These are phyloP conservation scores for Phalacrocorax brasilianus DNA, from an alignment of 2,113 vertebrate species.

Conservation along the genomic window DNA sequence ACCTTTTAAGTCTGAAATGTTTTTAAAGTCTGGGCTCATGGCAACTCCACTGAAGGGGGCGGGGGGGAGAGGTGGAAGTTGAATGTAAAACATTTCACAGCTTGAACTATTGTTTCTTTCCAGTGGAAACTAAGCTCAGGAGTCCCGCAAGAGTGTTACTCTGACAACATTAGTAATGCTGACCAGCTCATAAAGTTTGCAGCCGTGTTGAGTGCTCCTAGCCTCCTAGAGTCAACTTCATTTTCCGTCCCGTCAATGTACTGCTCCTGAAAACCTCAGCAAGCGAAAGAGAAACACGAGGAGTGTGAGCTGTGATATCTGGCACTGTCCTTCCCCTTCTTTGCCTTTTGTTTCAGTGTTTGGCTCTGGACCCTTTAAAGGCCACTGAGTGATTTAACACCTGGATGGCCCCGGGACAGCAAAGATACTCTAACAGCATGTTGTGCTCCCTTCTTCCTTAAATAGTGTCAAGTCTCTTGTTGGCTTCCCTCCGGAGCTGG, in stretches of 20 bases:
- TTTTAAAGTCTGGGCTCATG: conserved; percentile 81
- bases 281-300: not conserved
- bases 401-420: conserved; percentile 52
- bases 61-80: conserved; percentile 7
- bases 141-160: not conserved
- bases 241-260: not conserved
- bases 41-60: conserved; percentile 61
- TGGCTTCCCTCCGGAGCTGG: conserved; percentile 43
- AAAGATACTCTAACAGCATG: not conserved
- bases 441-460: conserved; percentile 24
- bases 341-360: conserved; percentile 46
- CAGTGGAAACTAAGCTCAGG: not conserved
- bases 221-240: conserved; percentile 39
- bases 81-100: conserved; percentile 54
- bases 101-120: conserved; percentile 40
- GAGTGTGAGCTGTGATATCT: not conserved
- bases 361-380: not conserved
- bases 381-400: conserved; percentile 54
- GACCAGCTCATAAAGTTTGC: conserved; percentile 48
- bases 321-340: not conserved
- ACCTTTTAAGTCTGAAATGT: conserved; percentile 86
- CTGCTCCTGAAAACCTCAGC: conserved; percentile 11
- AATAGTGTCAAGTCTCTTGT: conserved; percentile 6
- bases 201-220: conserved; percentile 39
- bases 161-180: conserved; percentile 39